A percentile compares a stretch with the other conserved stretches of the same genome.
Conservation (phyloP, 1,140 invertebrate genomes). For the Drosophila biarmipes region DNA sequence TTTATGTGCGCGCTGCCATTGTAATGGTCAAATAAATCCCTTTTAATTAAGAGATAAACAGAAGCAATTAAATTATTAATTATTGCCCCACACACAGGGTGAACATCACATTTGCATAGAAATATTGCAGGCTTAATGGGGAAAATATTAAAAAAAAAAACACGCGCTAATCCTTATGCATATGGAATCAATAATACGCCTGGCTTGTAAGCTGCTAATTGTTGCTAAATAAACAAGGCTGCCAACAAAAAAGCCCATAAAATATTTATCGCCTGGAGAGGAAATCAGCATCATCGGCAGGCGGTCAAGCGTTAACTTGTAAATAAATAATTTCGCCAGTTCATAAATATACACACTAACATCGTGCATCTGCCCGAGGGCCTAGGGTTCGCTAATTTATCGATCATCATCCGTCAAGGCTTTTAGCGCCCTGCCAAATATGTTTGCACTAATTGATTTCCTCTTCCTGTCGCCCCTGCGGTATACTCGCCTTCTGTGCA, state of each 20-base stretch:
- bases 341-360: conserved; percentile 34
- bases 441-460: conserved; percentile 74
- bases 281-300: conserved; percentile 30
- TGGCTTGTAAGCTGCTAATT: conserved; percentile 78
- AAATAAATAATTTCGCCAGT: conserved; percentile 43
- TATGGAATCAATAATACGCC: conserved; percentile 62
- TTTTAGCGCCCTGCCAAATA: conserved; percentile 60
- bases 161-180: conserved; percentile 40
- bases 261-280: conserved; percentile 53
- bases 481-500: background rate
- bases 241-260: conserved; percentile 46
- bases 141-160: conserved; percentile 4
- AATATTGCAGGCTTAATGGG: conserved; percentile 46
- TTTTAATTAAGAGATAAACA: conserved; percentile 84
- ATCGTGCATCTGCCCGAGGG: conserved; percentile 16
- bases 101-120: conserved; percentile 44
- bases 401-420: conserved; percentile 61
- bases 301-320: conserved; percentile 50
- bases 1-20: conserved; percentile 16
- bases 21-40: conserved; percentile 78
- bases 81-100: conserved; percentile 46
- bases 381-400: conserved; percentile 50
- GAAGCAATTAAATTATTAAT: conserved; percentile 84
- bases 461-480: conserved; percentile 16
- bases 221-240: conserved; percentile 68